These are phyloP conservation scores for Craniophora ligustri DNA, from an alignment of 2,888 invertebrate genomes.

Conservation along the genomic window DNA sequence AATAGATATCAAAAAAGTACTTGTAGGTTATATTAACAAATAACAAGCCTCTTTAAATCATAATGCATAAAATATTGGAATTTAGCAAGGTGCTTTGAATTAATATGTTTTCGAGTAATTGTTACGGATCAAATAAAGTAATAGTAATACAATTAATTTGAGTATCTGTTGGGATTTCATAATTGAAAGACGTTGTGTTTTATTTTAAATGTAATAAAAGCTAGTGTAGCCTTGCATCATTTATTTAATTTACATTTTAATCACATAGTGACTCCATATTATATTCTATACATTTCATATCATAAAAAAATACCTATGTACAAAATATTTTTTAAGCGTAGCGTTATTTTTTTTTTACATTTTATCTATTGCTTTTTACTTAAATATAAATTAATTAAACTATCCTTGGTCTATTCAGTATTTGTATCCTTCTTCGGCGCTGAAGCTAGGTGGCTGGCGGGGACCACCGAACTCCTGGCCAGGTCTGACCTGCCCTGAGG, in stretches of 20 bases:
- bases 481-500: conserved; percentile 44
- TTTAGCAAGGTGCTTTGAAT: not conserved
- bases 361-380: conserved; percentile 61
- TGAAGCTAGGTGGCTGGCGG: conserved; percentile 83
- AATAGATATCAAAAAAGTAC: too few relatives aligned
- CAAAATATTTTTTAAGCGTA: conserved; percentile 57
- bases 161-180: conserved; percentile 4
- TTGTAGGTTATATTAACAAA: too few relatives aligned
- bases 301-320: conserved; percentile 59
- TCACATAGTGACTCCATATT: conserved; percentile 72
- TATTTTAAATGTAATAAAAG: conserved; percentile 32
- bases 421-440: conserved; percentile 81
- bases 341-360: conserved; percentile 56
- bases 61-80: too few relatives aligned
- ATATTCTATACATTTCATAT: conserved; percentile 64
- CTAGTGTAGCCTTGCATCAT: conserved; percentile 39
- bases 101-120: not conserved
- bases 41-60: too few relatives aligned
- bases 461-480: conserved; percentile 72
- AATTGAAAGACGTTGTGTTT: conserved; percentile 19
- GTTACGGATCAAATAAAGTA: not conserved
- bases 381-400: conserved; percentile 52
- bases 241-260: conserved; percentile 62
- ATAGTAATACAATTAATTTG: not conserved
- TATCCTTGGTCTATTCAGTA: conserved; percentile 71